phyloP scores from a whole-genome alignment of 2,113 vertebrate genomes.

The Setophaga kirtlandii region DNA sequence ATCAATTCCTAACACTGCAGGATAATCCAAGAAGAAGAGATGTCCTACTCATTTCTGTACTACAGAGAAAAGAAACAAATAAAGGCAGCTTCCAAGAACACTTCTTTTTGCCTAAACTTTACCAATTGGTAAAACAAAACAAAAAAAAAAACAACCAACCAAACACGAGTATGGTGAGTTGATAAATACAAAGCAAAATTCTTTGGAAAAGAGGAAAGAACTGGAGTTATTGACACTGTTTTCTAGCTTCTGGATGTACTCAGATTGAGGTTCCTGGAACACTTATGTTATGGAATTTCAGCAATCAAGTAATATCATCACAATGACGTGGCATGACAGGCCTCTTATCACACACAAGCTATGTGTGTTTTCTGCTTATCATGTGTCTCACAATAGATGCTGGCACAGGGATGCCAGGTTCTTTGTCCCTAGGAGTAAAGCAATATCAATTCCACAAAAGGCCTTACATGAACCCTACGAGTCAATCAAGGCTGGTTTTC shows the following conservation, averaged over 20 bases:
- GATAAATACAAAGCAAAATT: neutral
- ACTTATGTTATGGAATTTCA: neutral
- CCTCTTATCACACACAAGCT: neutral
- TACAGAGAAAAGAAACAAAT: neutral
- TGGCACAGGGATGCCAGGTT: neutral
- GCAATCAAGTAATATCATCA: neutral
- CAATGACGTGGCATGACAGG: neutral
- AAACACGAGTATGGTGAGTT: neutral
- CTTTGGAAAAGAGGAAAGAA: neutral
- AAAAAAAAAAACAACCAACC: neutral
- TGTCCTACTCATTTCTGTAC: neutral
- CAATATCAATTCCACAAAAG: slow-evolving; percentile 33
- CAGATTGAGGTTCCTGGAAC: neutral
- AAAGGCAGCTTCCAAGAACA: neutral
- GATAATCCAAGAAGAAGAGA: neutral
- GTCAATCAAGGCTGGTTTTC: slow-evolving; percentile 23
- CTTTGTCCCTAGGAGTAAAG: neutral
- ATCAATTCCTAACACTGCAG: neutral
- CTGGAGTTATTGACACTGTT: neutral
- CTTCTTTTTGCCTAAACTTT: neutral
- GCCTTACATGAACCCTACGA: neutral
- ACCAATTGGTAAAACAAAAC: neutral
- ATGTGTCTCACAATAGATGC: neutral
- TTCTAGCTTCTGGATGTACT: neutral
- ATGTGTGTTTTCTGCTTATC: neutral